Evolutionary conservation across 2,888 invertebrate genomes (phyloP).

Genomic region (Ectemnius lituratus): DNA sequence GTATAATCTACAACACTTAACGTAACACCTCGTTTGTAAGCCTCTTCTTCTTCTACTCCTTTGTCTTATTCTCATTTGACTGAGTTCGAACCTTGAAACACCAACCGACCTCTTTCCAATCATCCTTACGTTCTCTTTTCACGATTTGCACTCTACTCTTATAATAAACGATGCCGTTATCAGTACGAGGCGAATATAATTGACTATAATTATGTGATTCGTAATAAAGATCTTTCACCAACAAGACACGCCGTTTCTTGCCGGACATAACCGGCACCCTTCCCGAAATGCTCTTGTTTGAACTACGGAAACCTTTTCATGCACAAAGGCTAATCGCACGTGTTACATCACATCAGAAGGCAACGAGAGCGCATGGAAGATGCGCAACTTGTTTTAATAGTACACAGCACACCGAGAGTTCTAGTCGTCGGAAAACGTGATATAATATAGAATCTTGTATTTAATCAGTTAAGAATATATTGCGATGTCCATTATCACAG

Average conservation of each 20-base stretch:
- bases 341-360: no score
- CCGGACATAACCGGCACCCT: no score
- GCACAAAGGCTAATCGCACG: no score
- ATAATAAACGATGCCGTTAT: conserved; percentile 28
- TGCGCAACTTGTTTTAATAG: no score
- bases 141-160: conserved; percentile 38
- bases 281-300: no score
- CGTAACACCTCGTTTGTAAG: conserved; percentile 34
- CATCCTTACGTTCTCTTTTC: conserved; percentile 33
- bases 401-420: no score
- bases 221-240: conserved; percentile 45
- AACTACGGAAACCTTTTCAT: no score
- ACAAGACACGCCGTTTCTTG: background rate
- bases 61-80: conserved; percentile 30
- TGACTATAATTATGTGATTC: conserved; percentile 43
- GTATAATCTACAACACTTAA: conserved; percentile 42
- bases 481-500: conserved; percentile 41
- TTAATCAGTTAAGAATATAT: background rate
- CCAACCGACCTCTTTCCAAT: no score
- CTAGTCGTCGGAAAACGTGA: no score
- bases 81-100: background rate
- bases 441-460: conserved; percentile 10
- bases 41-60: conserved; percentile 49
- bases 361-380: no score
- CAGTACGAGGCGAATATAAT: conserved; percentile 37